Conservation (phyloP, 2,888 invertebrate genomes). For the Laothoe populi region DNA sequence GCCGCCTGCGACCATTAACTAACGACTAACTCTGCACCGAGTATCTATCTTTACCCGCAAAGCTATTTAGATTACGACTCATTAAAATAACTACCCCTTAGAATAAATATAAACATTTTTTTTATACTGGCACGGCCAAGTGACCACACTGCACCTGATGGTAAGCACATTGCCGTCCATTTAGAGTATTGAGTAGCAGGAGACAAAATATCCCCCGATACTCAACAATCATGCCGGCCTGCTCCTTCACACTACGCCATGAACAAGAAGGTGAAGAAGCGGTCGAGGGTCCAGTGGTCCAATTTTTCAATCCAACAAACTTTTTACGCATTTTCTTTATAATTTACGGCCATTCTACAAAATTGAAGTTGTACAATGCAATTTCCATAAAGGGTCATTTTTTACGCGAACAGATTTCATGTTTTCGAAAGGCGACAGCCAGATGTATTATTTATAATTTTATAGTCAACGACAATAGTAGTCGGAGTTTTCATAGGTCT, state of each 20-base stretch:
- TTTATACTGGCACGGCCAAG: no score
- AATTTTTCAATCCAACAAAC: not conserved
- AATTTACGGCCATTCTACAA: not conserved
- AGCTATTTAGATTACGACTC: constrained; percentile 49
- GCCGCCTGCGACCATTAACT: constrained; percentile 59
- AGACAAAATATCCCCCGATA: no score
- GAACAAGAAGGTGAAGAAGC: not conserved
- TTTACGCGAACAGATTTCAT: constrained; percentile 24
- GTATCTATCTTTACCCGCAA: constrained; percentile 49
- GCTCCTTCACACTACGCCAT: no score
- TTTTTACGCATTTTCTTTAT: not conserved
- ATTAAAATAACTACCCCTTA: constrained; percentile 44
- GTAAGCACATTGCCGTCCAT: no score
- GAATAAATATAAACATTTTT: no score
- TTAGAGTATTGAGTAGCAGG: no score
- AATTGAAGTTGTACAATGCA: constrained; percentile 10
- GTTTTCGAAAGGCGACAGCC: constrained; percentile 21
- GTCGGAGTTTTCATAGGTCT: constrained; percentile 55
- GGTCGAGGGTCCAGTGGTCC: not conserved
- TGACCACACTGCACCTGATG: no score
- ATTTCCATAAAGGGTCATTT: constrained; percentile 17
- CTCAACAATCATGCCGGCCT: no score
- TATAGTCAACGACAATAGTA: constrained; percentile 52
- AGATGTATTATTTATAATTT: constrained; percentile 33
- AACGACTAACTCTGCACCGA: constrained; percentile 50